Evolutionary conservation across 2,888 invertebrate species (phyloP).

Genomic region (Ochlodes sylvanus): DNA sequence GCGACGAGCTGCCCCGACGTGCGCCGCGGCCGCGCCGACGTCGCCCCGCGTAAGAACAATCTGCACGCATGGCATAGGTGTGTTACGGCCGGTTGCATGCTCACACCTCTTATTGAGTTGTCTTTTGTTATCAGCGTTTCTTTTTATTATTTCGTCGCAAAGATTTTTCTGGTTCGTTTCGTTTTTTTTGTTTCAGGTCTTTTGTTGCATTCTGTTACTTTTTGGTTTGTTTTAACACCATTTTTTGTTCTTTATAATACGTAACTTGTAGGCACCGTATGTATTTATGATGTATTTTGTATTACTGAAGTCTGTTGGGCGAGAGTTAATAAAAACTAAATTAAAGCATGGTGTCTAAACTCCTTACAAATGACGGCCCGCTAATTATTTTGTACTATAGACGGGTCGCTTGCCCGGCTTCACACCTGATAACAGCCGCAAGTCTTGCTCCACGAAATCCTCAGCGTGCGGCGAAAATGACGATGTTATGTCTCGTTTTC

Average conservation of each 20-base stretch:
- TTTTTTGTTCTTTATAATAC: background rate
- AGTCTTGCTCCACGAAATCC: too few species aligned
- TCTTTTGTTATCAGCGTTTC: slow-evolving; percentile 38
- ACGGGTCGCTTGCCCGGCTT: too few species aligned
- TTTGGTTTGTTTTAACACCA: background rate
- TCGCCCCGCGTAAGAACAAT: slow-evolving; percentile 67
- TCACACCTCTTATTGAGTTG: slow-evolving; percentile 45
- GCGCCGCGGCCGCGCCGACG: slow-evolving; percentile 47
- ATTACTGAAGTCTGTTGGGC: too few species aligned
- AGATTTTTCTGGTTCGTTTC: slow-evolving; percentile 9
- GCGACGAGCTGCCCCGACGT: slow-evolving; percentile 66
- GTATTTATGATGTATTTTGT: too few species aligned
- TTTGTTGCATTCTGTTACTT: slow-evolving; percentile 19
- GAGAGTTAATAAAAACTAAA: too few species aligned
- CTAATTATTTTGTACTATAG: too few species aligned
- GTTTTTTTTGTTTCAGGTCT: slow-evolving; percentile 25
- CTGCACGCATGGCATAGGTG: slow-evolving; percentile 79
- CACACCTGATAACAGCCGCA: too few species aligned
- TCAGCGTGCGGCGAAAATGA: too few species aligned
- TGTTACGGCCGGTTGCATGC: slow-evolving; percentile 67
- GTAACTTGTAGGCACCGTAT: too few species aligned
- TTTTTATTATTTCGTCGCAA: slow-evolving; percentile 25
- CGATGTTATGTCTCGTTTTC: too few species aligned
- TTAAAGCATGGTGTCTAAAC: too few species aligned
- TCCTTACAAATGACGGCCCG: too few species aligned